Evolutionary conservation across 2,113 vertebrate species (phyloP).

Genomic region (Misgurnus mizolepis): DNA sequence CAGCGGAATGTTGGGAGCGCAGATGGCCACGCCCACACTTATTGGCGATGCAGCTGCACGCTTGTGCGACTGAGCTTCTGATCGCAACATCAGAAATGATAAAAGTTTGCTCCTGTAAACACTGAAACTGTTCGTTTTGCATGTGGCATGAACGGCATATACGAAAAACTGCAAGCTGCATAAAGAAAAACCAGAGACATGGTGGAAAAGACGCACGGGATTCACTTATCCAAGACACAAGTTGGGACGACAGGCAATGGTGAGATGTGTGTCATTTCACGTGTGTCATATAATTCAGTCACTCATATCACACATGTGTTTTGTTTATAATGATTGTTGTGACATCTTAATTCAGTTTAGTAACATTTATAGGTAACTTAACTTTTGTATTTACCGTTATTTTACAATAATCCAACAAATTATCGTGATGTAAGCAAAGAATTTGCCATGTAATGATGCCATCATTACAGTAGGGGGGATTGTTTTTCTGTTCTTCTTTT

Average conservation of each 20-base stretch:
- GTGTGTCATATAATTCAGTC: neutral
- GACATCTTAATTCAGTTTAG: neutral
- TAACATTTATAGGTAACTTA: neutral
- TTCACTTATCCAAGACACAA: constrained; percentile 5
- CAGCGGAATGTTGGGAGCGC: neutral
- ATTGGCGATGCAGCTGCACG: constrained; percentile 2
- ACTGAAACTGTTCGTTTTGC: neutral
- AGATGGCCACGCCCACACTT: constrained; percentile 13
- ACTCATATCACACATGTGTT: neutral
- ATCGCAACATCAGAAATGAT: neutral
- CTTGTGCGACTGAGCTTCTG: neutral
- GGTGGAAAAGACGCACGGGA: constrained; percentile 35
- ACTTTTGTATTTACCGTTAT: accelerated
- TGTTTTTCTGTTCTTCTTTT: neutral
- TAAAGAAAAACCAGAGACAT: constrained; percentile 20
- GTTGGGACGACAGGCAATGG: constrained; percentile 3
- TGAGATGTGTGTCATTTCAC: constrained; percentile 13
- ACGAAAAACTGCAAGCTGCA: neutral
- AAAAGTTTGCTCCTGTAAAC: neutral
- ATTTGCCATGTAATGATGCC: neutral
- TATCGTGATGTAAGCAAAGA: neutral
- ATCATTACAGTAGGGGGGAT: neutral
- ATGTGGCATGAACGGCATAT: neutral
- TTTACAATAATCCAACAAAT: neutral
- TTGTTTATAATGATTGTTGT: neutral